Evolutionary conservation across 1,140 invertebrate genomes (phyloP).

Genomic region (Calliphora vicina): DNA sequence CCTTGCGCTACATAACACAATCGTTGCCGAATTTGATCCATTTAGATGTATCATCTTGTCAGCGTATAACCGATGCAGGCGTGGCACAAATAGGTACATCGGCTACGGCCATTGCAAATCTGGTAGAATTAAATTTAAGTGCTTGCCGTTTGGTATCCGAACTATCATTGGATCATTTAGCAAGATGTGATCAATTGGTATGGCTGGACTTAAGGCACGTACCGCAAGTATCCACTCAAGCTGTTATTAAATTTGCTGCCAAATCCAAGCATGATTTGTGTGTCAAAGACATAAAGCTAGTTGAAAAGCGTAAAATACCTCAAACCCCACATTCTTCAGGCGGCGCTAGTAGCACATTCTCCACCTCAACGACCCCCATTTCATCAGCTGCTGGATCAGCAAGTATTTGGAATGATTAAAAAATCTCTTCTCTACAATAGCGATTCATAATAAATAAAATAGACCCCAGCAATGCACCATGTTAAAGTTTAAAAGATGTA

Average conservation of each 20-base stretch:
- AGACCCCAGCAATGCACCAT: neutral
- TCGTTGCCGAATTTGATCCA: constrained; percentile 76
- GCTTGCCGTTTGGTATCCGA: constrained; percentile 86
- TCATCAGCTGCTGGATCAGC: constrained; percentile 34
- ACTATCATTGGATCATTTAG: constrained; percentile 78
- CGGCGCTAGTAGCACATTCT: neutral
- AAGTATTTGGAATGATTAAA: constrained; percentile 39
- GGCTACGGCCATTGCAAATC: constrained; percentile 53
- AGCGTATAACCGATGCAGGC: constrained; percentile 86
- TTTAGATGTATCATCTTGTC: constrained; percentile 85
- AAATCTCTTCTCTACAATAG: neutral
- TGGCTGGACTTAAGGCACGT: constrained; percentile 79
- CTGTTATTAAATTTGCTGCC: constrained; percentile 81
- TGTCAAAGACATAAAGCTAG: constrained; percentile 78
- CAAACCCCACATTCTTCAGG: constrained; percentile 10
- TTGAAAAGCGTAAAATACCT: constrained; percentile 60
- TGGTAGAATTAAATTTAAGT: constrained; percentile 77
- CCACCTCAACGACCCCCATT: constrained; percentile 25
- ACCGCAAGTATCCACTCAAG: constrained; percentile 77
- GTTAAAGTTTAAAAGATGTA: neutral
- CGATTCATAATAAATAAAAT: neutral
- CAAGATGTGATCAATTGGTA: constrained; percentile 68
- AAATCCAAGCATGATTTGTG: constrained; percentile 78
- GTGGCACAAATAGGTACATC: constrained; percentile 81
- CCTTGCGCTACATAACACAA: constrained; percentile 81